A percentile compares a stretch with the other conserved stretches of the same genome.
Evolutionary conservation across 92 coral and sea anemone genomes (phyloP).

Genomic region (Scolanthus callimorphus): DNA sequence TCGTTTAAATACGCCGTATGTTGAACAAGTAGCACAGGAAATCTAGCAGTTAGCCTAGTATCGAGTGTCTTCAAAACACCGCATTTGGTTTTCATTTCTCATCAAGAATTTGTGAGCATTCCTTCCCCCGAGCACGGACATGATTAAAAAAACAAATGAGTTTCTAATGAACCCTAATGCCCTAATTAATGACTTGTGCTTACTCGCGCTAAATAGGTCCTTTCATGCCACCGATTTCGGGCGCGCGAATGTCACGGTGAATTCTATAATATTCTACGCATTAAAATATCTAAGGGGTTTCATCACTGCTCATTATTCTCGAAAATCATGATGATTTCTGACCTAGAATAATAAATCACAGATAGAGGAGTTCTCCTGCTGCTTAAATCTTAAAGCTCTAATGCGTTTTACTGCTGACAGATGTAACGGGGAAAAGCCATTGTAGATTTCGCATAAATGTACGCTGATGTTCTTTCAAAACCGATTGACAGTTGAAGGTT

Average conservation of each 20-base stretch:
- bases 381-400: too few species aligned
- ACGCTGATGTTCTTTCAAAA: too few species aligned
- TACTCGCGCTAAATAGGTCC: slow-evolving; percentile 9
- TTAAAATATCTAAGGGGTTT: too few species aligned
- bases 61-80: slow-evolving; percentile 40
- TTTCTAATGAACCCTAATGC: slow-evolving; percentile 66
- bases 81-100: slow-evolving; percentile 5
- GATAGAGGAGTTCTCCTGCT: too few species aligned
- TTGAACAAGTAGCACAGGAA: slow-evolving; percentile 21
- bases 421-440: too few species aligned
- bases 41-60: slow-evolving; percentile 10
- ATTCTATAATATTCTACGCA: neutral
- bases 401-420: too few species aligned
- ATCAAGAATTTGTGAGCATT: slow-evolving; percentile 1
- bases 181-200: slow-evolving; percentile 73
- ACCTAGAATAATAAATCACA: too few species aligned
- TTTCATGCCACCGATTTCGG: slow-evolving; percentile 15
- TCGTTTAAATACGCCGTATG: slow-evolving; percentile 6
- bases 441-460: too few species aligned
- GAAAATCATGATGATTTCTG: too few species aligned
- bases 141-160: slow-evolving; percentile 53
- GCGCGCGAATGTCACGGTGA: neutral
- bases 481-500: too few species aligned
- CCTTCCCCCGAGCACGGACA: slow-evolving; percentile 5
- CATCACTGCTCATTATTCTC: too few species aligned